These are phyloP conservation scores for Neoascia interrupta DNA, from an alignment of 2,888 invertebrate genomes.

Conservation along the genomic window DNA sequence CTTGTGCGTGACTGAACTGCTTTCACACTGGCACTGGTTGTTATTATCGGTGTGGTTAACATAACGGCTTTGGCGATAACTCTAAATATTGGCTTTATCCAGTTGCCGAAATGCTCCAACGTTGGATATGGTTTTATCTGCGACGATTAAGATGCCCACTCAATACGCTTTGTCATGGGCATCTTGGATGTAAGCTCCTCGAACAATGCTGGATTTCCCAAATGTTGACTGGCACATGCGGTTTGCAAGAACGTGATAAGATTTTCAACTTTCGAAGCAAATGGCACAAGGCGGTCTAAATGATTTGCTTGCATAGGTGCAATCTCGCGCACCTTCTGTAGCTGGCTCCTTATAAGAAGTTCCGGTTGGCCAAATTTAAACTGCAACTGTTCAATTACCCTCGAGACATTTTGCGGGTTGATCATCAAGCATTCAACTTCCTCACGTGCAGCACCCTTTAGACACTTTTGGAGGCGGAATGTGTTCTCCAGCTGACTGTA, in stretches of 20 bases:
- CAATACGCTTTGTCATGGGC: conserved; percentile 19
- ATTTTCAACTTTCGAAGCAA: not conserved
- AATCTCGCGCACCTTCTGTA: not conserved
- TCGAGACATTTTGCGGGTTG: not conserved
- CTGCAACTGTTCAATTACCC: not conserved
- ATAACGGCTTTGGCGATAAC: not conserved
- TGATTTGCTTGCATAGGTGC: not conserved
- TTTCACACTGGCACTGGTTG: not conserved
- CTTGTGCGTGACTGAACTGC: not conserved
- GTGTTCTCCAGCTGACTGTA: conserved; percentile 3
- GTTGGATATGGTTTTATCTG: conserved; percentile 5
- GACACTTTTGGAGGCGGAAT: not conserved
- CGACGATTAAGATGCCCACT: conserved; percentile 15
- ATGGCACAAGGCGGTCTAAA: not conserved
- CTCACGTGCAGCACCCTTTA: not conserved
- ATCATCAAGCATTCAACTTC: conserved; percentile 4
- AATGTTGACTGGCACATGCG: not conserved
- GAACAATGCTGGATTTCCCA: conserved; percentile 16
- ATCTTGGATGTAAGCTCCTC: conserved; percentile 21
- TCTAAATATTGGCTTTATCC: not conserved
- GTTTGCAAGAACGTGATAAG: too few relatives aligned
- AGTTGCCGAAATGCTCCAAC: conserved; percentile 6
- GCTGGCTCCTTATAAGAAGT: not conserved
- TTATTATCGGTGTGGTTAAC: not conserved
- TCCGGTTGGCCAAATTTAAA: not conserved